Evolutionary conservation across 2,797 vertebrate species (phyloP).

Genomic region (Spatula versicolor): DNA sequence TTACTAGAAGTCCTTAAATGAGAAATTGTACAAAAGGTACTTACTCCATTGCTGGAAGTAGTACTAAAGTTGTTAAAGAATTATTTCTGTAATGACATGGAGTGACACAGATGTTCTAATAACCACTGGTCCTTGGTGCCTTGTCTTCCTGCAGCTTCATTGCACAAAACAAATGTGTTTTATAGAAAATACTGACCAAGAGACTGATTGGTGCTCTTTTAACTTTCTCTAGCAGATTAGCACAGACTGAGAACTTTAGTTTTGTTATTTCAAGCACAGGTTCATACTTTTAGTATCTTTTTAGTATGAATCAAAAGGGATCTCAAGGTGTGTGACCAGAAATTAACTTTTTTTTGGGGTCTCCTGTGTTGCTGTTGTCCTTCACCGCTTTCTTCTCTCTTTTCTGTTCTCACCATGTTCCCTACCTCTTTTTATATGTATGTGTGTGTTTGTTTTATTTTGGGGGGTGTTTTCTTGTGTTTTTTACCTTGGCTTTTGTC

Average conservation of each 20-base stretch:
- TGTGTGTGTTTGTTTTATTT: not conserved
- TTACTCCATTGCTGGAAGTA: not conserved
- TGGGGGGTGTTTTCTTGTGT: not conserved
- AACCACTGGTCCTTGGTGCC: not conserved
- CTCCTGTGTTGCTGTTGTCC: not conserved
- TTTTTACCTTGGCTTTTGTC: not conserved
- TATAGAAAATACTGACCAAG: not conserved
- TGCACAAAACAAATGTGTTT: not conserved
- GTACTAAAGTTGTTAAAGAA: not conserved
- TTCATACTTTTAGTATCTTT: conserved; percentile 3
- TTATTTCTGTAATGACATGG: not conserved
- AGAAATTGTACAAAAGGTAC: not conserved
- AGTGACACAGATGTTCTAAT: not conserved
- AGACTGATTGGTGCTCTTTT: not conserved
- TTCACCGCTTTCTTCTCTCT: conserved; percentile 25
- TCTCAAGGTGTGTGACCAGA: not conserved
- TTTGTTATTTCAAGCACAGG: conserved; percentile 20
- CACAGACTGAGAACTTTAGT: not conserved
- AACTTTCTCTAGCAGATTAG: not conserved
- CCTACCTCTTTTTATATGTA: not conserved
- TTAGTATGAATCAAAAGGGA: not conserved
- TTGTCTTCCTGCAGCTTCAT: not conserved
- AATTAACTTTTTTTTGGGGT: not conserved
- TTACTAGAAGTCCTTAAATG: not conserved
- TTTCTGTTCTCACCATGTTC: not conserved